Conservation (phyloP, 2,888 invertebrate species). For the Boloria selene region DNA sequence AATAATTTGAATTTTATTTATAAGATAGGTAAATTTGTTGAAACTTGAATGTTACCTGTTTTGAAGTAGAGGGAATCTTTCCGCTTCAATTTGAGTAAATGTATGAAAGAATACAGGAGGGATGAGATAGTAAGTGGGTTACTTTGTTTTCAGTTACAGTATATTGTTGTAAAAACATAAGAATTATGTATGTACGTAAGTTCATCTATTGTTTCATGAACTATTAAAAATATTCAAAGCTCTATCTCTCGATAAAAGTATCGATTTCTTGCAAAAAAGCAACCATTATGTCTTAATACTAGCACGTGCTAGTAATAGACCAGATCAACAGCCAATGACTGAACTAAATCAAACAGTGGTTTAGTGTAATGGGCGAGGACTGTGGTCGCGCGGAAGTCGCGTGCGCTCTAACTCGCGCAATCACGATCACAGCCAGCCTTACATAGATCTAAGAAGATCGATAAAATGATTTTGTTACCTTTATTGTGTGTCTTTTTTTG, state of each 20-base stretch:
- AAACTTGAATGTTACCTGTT: too few species aligned
- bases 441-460: slow-evolving; percentile 21
- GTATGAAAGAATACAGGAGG: too few species aligned
- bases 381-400: slow-evolving; percentile 64
- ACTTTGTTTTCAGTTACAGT: too few species aligned
- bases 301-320: slow-evolving; percentile 9
- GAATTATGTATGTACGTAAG: too few species aligned
- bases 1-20: too few species aligned
- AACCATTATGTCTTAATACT: not conserved
- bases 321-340: slow-evolving; percentile 36
- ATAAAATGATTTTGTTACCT: not conserved
- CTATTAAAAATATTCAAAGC: not conserved
- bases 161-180: too few species aligned
- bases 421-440: slow-evolving; percentile 45
- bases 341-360: slow-evolving; percentile 41
- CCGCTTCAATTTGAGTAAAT: too few species aligned
- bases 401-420: slow-evolving; percentile 58
- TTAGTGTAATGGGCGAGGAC: slow-evolving; percentile 40
- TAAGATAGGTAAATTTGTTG: too few species aligned
- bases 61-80: too few species aligned
- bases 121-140: too few species aligned
- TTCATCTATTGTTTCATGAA: not conserved
- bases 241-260: not conserved
- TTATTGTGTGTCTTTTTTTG: not conserved
- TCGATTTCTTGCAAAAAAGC: not conserved